Base-by-base conservation (phyloP, 2,888 invertebrate genomes). In the Salticus scenicus region DNA sequence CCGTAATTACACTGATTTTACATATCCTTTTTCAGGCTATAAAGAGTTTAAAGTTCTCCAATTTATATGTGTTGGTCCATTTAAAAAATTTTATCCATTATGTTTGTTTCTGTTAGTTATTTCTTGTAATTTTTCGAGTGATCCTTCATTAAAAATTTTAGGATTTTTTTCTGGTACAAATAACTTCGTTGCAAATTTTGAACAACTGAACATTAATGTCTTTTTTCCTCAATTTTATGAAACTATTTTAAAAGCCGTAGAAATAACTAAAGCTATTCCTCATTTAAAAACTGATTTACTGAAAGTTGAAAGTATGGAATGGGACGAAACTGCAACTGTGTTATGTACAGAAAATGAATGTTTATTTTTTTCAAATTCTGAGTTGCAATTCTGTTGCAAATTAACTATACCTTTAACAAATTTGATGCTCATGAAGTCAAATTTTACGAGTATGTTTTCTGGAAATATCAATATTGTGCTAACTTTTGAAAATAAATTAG, bases 221-320 rank as follows among this genome's bases (percentile, higher is more conserved):
- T 67, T 67, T 33, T 37, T 67, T n/a, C 33, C 67, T n/a, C n/a
- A 33, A 33, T n/a, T 17, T 2, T 67, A 33, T 67, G 67, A 67
- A 33, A 33, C 7, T 1, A 5, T 67, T 5, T 31, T 67, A 2
- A 33, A 67, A n/a, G 67, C 67, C 10, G 28, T 67, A 20, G 20
- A 67, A 20, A n/a, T 67, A n/a, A 17, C 20, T 1, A 31, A 33
- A n/a, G n/a, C 28, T 1, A 12, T 10, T 67, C 67, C 37, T 1
- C 33, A 14, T 33, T 31, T 67, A 8, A 31, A 67, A 33, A 33
- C n/a, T 4, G 7, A 67, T 7, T 24, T 12, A 1, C 0, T 4
- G 10, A 31, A 33, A 10, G 5, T 67, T 1, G 33, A 67, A 33
- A n/a, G 24, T 67, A n/a, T 67, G 20, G 33, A 67, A 67, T 67